A percentile compares a stretch with the other conserved stretches of the same genome.
Evolutionary conservation across 1,140 invertebrate species (phyloP).

Genomic region (Pantala flavescens): DNA sequence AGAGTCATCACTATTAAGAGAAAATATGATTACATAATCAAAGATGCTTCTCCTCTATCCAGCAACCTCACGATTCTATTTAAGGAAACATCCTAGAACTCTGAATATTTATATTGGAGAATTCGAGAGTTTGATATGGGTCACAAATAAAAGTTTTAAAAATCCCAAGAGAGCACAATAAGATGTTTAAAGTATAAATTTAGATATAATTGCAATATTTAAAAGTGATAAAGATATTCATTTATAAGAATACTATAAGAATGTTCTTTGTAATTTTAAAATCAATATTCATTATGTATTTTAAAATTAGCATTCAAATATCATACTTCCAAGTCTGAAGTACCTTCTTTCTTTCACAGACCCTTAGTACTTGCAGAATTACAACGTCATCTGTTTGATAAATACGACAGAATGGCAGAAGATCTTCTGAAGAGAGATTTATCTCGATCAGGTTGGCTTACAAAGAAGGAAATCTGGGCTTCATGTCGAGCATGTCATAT

Average conservation of each 20-base stretch:
- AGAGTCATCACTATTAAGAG: too few species aligned
- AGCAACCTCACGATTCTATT: too few species aligned
- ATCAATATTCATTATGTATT: neutral
- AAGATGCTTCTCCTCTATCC: too few species aligned
- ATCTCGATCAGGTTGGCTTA: constrained; percentile 41
- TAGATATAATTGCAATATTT: too few species aligned
- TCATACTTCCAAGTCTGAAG: neutral
- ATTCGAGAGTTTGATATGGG: too few species aligned
- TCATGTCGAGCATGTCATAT: constrained; percentile 51
- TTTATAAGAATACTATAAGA: constrained; percentile 13
- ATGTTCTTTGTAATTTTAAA: neutral
- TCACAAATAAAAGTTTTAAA: too few species aligned
- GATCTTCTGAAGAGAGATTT: constrained; percentile 52
- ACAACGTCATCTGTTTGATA: constrained; percentile 55
- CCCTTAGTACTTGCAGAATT: constrained; percentile 54
- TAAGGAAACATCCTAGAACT: too few species aligned
- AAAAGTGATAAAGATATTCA: too few species aligned
- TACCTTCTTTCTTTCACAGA: constrained; percentile 28
- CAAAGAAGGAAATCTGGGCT: constrained; percentile 43
- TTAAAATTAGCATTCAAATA: neutral
- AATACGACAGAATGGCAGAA: constrained; percentile 50
- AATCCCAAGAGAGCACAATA: too few species aligned
- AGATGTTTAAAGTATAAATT: too few species aligned
- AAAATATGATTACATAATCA: too few species aligned
- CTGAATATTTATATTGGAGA: too few species aligned